Evolutionary conservation across 2,797 vertebrate species (phyloP).

Genomic region (Enteromius anoplus): DNA sequence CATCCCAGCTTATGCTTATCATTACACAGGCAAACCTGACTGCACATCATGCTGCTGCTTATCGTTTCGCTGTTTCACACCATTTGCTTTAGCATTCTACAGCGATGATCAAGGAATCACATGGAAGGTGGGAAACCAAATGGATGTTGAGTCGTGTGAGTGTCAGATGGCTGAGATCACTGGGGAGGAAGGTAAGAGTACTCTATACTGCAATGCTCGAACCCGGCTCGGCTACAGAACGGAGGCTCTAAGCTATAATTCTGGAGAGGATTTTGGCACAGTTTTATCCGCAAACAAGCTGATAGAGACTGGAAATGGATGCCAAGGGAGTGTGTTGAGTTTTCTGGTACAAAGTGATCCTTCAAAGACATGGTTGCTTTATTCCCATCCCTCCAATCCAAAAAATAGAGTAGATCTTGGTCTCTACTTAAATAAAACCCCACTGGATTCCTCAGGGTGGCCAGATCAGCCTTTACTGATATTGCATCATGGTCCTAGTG

Average conservation of each 20-base stretch:
- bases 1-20: conserved; percentile 70
- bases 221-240: conserved; percentile 59
- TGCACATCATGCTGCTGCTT: conserved; percentile 14
- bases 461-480: conserved; percentile 65
- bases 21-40: neutral
- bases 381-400: conserved; percentile 75
- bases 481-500: conserved; percentile 71
- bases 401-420: conserved; percentile 70
- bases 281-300: conserved; percentile 53
- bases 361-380: conserved; percentile 70
- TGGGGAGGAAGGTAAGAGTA: fast-evolving
- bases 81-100: conserved; percentile 73
- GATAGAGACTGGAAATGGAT: conserved; percentile 68
- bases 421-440: conserved; percentile 71
- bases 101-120: conserved; percentile 73
- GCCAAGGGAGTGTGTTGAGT: conserved; percentile 81
- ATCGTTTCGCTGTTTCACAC: conserved; percentile 19
- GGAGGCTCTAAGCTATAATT: conserved; percentile 67
- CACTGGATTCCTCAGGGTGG: conserved; percentile 63
- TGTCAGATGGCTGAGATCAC: conserved; percentile 76
- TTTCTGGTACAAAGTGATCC: conserved; percentile 57
- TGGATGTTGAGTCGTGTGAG: conserved; percentile 62
- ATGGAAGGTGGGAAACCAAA: conserved; percentile 69
- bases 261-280: conserved; percentile 61
- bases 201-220: conserved; percentile 77